Base-by-base conservation (phyloP, 2,888 invertebrate species). In the Mythimna ferrago region DNA sequence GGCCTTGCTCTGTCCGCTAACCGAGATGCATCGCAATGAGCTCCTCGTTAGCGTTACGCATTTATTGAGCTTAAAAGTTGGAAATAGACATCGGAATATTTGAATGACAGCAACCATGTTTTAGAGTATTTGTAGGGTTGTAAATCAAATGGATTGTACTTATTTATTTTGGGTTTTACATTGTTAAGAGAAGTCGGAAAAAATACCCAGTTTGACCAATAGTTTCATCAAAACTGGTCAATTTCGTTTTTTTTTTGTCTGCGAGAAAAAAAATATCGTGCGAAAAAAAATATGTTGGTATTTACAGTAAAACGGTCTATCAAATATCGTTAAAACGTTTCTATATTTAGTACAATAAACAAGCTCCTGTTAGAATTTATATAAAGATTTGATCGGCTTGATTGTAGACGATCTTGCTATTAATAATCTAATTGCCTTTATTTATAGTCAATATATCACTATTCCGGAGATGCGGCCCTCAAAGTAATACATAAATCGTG, bases 21-120 rank as follows among this genome's bases (percentile, higher is more conserved):
- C 89, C 89, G 88, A 88, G 90, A 90, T 92, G 89, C 90, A 92
- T 92, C 85, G 76, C 73, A 88, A 92, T 92, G 86, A 89, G 87
- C 73, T 73, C 75, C 79, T 86, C 78, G 81, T 88, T 63, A 63
- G 62, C 6, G 44, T 63, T 87, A 89, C 82, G 76, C 62, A 65
- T 68, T 64, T 65, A 67, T 73, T 62, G 54, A 78, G 67, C 73
- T 81, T 76, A 62, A 66, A 74, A 60, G 41, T 66, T 69, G 38
- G 44, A 26, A n/a, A 32, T 44, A 53, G 4, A 19, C 9, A 11
- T 44, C 3, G 3, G 11, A 21, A 10, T n/a, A 54, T 44, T 21
- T 44, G 0, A 0, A 10, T 48, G 1, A 35, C 9, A 21, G 4
- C 0, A 38, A 38, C 6, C 7, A 2, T 21, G 6, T 19, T 65